Conservation (phyloP, 2,888 invertebrate species). For the Tenthredo livida region DNA sequence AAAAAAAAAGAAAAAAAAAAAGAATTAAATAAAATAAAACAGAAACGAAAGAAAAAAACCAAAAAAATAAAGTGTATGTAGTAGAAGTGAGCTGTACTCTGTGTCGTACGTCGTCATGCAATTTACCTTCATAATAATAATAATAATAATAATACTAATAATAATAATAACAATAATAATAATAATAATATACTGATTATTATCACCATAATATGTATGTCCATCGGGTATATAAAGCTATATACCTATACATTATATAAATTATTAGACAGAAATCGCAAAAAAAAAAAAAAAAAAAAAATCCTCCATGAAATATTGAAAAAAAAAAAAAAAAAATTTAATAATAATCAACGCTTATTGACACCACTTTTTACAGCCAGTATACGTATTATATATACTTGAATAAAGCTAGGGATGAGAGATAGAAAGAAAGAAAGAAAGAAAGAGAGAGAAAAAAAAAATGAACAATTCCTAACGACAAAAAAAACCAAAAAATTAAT, state of each 20-base stretch:
- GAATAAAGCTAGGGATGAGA: not conserved
- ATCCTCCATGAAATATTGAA: not conserved
- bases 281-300: not conserved
- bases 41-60: not conserved
- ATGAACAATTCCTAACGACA: not conserved
- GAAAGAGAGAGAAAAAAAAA: not conserved
- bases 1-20: conserved; percentile 54
- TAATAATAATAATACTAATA: not conserved
- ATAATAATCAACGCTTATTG: not conserved
- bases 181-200: conserved; percentile 56
- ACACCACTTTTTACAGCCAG: conserved; percentile 4
- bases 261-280: not conserved
- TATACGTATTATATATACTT: not conserved
- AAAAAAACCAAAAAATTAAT: not conserved
- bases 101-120: conserved; percentile 19
- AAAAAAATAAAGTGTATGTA: conserved; percentile 67
- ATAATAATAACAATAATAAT: conserved; percentile 54
- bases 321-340: not conserved
- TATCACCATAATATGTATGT: not conserved
- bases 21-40: conserved; percentile 55
- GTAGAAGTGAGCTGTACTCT: conserved; percentile 57
- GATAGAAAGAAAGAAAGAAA: not conserved
- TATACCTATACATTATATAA: not conserved
- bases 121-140: conserved; percentile 14
- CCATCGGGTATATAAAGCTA: conserved; percentile 47